Conservation (phyloP, 2,888 invertebrate species). For the Hermaeophaga mercurialis region DNA sequence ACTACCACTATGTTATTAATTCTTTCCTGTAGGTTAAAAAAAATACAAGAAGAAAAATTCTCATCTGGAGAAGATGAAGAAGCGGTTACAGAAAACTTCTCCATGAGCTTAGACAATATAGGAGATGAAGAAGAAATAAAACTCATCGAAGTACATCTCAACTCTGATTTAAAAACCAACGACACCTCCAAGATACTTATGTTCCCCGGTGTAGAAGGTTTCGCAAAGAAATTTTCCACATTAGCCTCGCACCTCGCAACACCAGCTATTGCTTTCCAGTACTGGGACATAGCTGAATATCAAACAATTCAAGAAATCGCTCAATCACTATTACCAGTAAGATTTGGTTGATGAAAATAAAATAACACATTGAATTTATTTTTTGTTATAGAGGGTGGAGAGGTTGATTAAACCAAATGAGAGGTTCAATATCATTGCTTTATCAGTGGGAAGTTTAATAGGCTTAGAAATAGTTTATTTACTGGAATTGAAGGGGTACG, state of each 20-base stretch:
- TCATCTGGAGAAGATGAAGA: slow-evolving; percentile 63
- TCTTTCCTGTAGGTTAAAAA: slow-evolving; percentile 62
- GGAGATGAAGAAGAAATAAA: slow-evolving; percentile 60
- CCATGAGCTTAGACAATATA: not conserved
- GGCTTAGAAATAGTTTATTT: slow-evolving; percentile 76
- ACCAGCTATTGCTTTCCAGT: slow-evolving; percentile 63
- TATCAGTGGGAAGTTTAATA: slow-evolving; percentile 85
- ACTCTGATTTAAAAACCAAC: slow-evolving; percentile 4
- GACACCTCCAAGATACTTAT: slow-evolving; percentile 60
- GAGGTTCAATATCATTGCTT: slow-evolving; percentile 77
- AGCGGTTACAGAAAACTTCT: not conserved
- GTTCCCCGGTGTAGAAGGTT: slow-evolving; percentile 73
- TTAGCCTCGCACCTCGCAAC: slow-evolving; percentile 61
- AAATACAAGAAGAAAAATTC: slow-evolving; percentile 60
- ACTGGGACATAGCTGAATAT: slow-evolving; percentile 56
- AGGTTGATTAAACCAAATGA: slow-evolving; percentile 61
- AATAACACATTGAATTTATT: too few relatives aligned
- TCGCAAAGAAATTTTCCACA: slow-evolving; percentile 61
- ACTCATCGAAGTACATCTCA: slow-evolving; percentile 2
- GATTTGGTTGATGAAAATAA: too few relatives aligned
- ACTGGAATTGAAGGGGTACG: slow-evolving; percentile 70
- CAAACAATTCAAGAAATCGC: slow-evolving; percentile 62
- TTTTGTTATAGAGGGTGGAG: slow-evolving; percentile 61
- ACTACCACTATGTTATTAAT: too few relatives aligned
- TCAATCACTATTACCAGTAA: slow-evolving; percentile 61